These are phyloP conservation scores for Melieria omissa DNA, from an alignment of 2,888 invertebrate genomes.

Conservation along the genomic window DNA sequence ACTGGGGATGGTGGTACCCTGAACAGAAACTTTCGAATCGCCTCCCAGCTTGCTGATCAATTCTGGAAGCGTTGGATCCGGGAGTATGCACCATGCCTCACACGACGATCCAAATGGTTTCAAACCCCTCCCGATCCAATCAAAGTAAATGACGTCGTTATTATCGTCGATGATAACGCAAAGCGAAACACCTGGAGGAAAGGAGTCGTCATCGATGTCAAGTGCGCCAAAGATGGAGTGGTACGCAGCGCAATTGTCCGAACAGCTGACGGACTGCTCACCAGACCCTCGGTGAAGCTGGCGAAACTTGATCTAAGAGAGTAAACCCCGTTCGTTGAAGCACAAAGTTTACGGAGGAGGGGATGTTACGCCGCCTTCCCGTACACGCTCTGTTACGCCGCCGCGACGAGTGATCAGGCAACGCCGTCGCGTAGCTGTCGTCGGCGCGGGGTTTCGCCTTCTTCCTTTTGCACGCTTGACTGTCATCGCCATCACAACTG, in stretches of 20 bases:
- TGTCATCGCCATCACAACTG: no score
- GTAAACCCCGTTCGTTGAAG: conserved; percentile 11
- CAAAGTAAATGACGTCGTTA: conserved; percentile 19
- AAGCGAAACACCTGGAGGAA: conserved; percentile 27
- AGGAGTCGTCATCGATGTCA: conserved; percentile 33
- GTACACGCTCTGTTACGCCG: no score
- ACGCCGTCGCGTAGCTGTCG: no score
- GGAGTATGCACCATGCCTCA: conserved; percentile 23
- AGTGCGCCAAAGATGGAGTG: conserved; percentile 28
- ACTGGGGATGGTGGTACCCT: neutral
- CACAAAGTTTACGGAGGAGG: conserved; percentile 25
- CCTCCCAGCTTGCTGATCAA: conserved; percentile 23
- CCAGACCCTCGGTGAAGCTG: conserved; percentile 35
- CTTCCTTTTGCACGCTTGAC: no score
- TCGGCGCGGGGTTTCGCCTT: no score
- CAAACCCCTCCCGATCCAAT: conserved; percentile 17
- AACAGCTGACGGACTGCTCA: conserved; percentile 32
- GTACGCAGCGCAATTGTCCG: conserved; percentile 39
- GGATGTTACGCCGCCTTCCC: no score
- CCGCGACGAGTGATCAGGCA: no score
- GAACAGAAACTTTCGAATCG: conserved; percentile 18
- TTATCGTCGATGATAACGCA: conserved; percentile 31
- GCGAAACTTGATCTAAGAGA: conserved; percentile 35
- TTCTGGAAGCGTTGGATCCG: conserved; percentile 33
- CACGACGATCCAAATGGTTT: conserved; percentile 31